phyloP scores from a whole-genome alignment of 2,113 vertebrate species.

The Stomatorhinus ivindoensis region DNA sequence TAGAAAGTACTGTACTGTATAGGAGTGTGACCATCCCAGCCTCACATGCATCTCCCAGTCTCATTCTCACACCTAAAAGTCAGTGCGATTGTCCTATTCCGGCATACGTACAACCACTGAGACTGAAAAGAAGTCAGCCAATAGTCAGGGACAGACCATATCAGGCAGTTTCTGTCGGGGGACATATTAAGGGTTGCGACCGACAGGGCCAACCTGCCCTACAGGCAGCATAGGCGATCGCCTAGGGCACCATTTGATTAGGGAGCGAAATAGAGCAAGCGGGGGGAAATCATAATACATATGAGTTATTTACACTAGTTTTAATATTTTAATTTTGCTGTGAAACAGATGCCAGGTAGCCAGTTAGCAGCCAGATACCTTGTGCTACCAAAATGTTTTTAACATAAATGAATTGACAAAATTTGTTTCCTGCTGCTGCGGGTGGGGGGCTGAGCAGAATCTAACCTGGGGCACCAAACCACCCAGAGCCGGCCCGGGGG shows the following conservation, averaged over 20 bases:
- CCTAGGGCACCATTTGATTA: neutral
- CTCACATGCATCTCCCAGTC: neutral
- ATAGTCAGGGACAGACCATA: neutral
- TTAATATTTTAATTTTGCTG: neutral
- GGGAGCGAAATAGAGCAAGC: neutral
- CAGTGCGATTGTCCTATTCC: neutral
- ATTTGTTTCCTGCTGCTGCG: neutral
- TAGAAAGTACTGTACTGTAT: neutral
- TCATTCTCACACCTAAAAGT: neutral
- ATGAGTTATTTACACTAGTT: neutral
- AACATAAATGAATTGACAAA: neutral
- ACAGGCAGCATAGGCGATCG: neutral
- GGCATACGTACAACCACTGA: neutral
- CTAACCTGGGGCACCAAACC: neutral
- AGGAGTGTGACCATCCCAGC: neutral
- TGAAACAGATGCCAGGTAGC: neutral
- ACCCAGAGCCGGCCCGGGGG: neutral
- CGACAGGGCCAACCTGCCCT: neutral
- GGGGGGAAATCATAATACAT: neutral
- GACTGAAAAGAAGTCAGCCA: neutral
- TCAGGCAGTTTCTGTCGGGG: neutral
- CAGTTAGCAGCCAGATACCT: neutral
- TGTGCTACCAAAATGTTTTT: neutral
- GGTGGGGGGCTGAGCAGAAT: neutral
- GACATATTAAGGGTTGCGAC: neutral